Evolutionary conservation across 2,113 vertebrate genomes (phyloP).

Genomic region (Pionites leucogaster): DNA sequence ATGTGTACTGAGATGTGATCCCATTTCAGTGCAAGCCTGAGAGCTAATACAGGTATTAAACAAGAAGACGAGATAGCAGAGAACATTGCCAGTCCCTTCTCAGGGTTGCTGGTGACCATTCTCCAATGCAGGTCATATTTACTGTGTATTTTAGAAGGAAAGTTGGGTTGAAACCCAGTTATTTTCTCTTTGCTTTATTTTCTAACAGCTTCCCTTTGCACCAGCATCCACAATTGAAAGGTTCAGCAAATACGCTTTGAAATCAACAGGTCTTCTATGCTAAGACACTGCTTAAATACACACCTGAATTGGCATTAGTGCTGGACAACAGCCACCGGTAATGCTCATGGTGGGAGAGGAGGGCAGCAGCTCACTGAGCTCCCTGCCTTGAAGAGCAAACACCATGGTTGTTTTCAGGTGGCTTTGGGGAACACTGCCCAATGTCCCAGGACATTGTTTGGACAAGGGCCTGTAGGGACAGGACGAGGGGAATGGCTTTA

Average conservation of each 20-base stretch:
- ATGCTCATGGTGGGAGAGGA: fast-evolving
- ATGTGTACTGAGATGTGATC: background rate
- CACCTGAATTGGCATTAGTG: fast-evolving
- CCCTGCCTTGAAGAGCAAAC: background rate
- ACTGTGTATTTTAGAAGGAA: background rate
- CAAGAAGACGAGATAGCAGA: background rate
- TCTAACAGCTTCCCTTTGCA: background rate
- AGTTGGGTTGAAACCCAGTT: background rate
- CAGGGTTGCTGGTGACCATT: background rate
- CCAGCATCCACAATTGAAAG: background rate
- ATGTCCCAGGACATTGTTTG: background rate
- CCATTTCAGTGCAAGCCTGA: background rate
- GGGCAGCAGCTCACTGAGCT: background rate
- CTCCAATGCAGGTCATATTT: background rate
- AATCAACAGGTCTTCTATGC: background rate
- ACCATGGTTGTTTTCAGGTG: too few species aligned
- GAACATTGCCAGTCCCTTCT: background rate
- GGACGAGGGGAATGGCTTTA: background rate
- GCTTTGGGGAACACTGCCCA: background rate
- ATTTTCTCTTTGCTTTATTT: background rate
- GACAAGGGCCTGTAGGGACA: background rate
- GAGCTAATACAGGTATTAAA: background rate
- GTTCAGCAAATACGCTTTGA: background rate
- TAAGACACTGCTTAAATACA: background rate
- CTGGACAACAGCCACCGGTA: background rate